Evolutionary conservation across 2,113 vertebrate genomes (phyloP).

Genomic region (Strigops habroptila): DNA sequence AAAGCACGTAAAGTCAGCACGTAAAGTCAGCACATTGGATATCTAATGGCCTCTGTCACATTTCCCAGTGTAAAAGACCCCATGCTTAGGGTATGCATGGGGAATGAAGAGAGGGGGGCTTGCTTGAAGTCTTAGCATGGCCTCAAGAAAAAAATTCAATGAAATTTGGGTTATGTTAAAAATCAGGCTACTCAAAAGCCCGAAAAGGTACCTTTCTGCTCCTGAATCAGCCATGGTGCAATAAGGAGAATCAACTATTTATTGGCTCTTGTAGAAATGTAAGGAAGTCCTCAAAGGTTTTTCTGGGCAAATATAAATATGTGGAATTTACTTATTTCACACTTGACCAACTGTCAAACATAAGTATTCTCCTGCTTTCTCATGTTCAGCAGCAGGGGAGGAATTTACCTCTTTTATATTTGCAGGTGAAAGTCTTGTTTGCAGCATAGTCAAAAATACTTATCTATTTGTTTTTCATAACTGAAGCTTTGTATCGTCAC

Average conservation of each 20-base stretch:
- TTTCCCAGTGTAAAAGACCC: background rate
- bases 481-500: background rate
- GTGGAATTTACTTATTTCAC: background rate
- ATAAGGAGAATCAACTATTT: background rate
- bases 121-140: background rate
- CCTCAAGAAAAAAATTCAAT: background rate
- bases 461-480: background rate
- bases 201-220: background rate
- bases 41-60: background rate
- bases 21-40: constrained; percentile 20
- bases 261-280: background rate
- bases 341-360: background rate
- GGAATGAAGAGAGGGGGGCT: background rate
- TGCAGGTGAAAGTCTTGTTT: background rate
- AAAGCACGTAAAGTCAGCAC: constrained; percentile 4
- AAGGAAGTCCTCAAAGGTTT: background rate
- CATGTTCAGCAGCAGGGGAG: fast-evolving
- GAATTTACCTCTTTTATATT: background rate
- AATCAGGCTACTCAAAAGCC: background rate
- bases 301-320: background rate
- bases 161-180: background rate
- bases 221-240: background rate
- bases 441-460: background rate
- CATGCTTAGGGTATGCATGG: background rate
- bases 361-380: background rate